phyloP scores from a whole-genome alignment of 2,797 vertebrate genomes.

The Pangasius larnaudii region DNA sequence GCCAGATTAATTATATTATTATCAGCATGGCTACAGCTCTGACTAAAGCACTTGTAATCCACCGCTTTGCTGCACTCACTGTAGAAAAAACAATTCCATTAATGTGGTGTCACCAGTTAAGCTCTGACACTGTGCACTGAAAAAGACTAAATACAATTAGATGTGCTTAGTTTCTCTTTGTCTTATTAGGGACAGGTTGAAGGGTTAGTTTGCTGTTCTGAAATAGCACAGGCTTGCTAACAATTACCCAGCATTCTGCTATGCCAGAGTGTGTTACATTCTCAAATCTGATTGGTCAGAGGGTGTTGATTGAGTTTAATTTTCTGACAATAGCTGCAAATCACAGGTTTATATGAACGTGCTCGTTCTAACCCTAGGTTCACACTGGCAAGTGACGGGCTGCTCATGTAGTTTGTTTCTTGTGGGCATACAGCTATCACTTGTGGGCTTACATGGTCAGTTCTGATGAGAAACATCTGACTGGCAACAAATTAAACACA shows the following conservation, averaged over 20 bases:
- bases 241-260: neutral
- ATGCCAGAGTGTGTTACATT: neutral
- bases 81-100: slow-evolving; percentile 35
- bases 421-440: neutral
- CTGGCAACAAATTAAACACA: neutral
- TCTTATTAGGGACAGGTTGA: neutral
- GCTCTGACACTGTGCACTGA: neutral
- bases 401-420: neutral
- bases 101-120: slow-evolving; percentile 8
- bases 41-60: slow-evolving; percentile 55
- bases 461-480: neutral
- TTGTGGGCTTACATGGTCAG: neutral
- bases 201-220: neutral
- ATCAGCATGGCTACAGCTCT: slow-evolving; percentile 21
- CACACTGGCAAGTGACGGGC: neutral
- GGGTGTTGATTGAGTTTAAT: neutral
- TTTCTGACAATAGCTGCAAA: neutral
- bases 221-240: neutral
- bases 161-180: neutral
- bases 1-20: slow-evolving; percentile 31
- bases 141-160: slow-evolving; percentile 20
- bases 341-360: neutral
- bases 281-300: neutral
- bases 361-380: neutral
- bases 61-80: slow-evolving; percentile 2